Evolutionary conservation across 2,113 vertebrate genomes (phyloP), one percentile per base, ranked within the genome.

Genomic region (Plotosus lineatus): DNA sequence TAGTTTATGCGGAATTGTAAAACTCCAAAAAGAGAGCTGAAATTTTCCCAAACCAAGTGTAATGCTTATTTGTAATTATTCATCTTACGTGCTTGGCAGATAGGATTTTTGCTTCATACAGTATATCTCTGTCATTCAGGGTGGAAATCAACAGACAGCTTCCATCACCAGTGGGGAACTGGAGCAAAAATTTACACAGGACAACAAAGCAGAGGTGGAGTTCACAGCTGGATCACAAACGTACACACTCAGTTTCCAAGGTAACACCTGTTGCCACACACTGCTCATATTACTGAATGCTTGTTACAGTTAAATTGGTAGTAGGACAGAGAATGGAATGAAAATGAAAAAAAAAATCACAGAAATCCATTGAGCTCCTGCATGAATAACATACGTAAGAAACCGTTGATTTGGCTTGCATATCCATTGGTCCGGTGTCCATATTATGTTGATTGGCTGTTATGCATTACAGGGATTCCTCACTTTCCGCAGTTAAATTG

Each of bases 201-300:
- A 90, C 6, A 42, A 79, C 23, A 86, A 81, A n/a, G 89, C 84
- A 0, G 80, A 84, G 5, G 26, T 93, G 78, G 87, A 90, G 77
- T 93, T 94, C 0, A 42, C n/a, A 0, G 90, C 89, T 2, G 90
- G 90, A 0, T 87, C 89, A 2, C 92, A 93, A 51, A 40, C 55
- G 0, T 93, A 94, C 36, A 79, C 77, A 0, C 88, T 94, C 78
- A 90, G 87, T 78, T 91, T 93, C 58, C 75, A 82, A 1, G 91
- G 93, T 93, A 85, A 23, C 21, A 2, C 17, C 26, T 68, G 2
- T 44, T 71, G n/a, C 21, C 12, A 31, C 60, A 15, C 44, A 38
- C 9, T 48, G 11, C 33, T 46, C 4, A 61, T 61, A 14, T 23
- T 44, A 9, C 48, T 38, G 6, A 55, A 53, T 38, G 31, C 19